phyloP scores from a whole-genome alignment of 2,888 invertebrate genomes.

The Melanargia galathea region DNA sequence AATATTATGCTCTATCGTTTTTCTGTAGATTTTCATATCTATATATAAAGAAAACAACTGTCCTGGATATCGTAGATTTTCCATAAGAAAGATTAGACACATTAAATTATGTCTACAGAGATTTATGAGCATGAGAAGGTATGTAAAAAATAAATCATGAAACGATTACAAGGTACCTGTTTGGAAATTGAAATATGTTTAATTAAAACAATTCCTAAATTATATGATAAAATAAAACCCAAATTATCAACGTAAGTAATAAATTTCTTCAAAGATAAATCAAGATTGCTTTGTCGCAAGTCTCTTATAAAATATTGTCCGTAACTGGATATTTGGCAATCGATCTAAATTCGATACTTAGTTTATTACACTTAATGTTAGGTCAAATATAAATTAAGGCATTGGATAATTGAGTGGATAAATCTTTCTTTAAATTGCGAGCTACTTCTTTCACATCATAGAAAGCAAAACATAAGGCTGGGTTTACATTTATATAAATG shows the following conservation, averaged over 20 bases:
- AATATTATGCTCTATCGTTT: too few species aligned
- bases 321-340: conserved; percentile 39
- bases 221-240: background rate
- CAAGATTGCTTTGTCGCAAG: conserved; percentile 23
- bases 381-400: conserved; percentile 37
- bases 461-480: background rate
- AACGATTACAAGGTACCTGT: background rate
- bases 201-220: conserved; percentile 1
- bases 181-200: background rate
- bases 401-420: conserved; percentile 34
- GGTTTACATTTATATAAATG: background rate
- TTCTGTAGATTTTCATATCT: background rate
- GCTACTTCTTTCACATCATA: conserved; percentile 12
- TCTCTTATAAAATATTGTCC: conserved; percentile 9
- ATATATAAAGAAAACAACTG: too few species aligned
- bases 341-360: conserved; percentile 34
- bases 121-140: too few species aligned
- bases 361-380: conserved; percentile 37
- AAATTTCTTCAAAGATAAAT: background rate
- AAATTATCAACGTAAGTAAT: conserved; percentile 9
- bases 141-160: too few species aligned
- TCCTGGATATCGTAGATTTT: too few species aligned
- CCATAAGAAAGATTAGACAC: too few species aligned
- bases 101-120: too few species aligned
- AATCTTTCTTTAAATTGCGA: conserved; percentile 34